These are phyloP conservation scores for Trichomycterus rosablanca DNA, from an alignment of 2,113 vertebrate genomes.

Conservation along the genomic window DNA sequence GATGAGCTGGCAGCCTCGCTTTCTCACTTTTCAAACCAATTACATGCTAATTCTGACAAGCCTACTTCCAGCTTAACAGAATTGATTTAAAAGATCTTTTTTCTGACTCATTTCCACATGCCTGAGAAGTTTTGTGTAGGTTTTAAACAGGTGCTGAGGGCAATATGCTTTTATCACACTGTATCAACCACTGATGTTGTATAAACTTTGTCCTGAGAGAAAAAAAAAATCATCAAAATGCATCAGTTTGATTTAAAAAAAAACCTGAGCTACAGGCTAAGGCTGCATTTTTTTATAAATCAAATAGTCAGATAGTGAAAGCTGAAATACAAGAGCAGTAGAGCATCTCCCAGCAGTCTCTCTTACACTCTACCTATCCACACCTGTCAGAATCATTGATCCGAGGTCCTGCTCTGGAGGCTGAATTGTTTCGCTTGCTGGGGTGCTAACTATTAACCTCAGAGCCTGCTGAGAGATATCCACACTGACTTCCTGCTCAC, in stretches of 20 bases:
- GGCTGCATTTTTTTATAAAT: constrained; percentile 4
- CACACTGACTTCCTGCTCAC: constrained; percentile 19
- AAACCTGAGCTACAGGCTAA: neutral
- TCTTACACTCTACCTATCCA: constrained; percentile 30
- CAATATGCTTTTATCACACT: neutral
- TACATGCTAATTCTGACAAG: no score
- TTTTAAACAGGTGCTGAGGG: neutral
- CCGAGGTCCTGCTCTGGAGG: constrained; percentile 24
- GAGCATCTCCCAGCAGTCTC: constrained; percentile 11
- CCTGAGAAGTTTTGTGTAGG: neutral
- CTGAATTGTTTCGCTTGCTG: constrained; percentile 31
- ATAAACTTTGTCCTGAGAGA: constrained; percentile 8
- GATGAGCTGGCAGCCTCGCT: no score
- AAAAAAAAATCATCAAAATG: neutral
- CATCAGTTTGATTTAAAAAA: constrained; percentile 21
- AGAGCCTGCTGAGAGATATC: constrained; percentile 27
- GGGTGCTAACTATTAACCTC: constrained; percentile 38
- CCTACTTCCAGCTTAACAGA: no score
- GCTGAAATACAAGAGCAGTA: constrained; percentile 9
- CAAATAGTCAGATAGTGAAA: neutral
- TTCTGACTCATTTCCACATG: no score
- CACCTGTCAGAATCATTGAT: constrained; percentile 41
- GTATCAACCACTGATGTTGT: constrained; percentile 14
- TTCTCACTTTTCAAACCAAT: no score
- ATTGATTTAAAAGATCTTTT: no score